Percentiles rank a stretch among this genome's conserved stretches.
Evolutionary conservation across 2,797 vertebrate genomes (phyloP).

Genomic region (Agapornis canus): DNA sequence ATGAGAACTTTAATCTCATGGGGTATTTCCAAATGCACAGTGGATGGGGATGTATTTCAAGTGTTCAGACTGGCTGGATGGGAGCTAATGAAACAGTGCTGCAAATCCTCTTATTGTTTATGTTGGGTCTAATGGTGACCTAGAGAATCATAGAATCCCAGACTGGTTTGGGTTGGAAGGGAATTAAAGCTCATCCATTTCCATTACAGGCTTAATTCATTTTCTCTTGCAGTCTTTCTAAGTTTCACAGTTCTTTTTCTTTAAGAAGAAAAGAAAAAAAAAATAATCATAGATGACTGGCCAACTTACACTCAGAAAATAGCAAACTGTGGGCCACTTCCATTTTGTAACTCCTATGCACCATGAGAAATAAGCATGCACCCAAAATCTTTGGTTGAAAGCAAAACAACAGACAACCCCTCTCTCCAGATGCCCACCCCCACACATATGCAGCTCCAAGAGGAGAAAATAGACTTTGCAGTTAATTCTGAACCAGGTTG

Average conservation of each 20-base stretch:
- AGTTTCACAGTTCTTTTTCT: not conserved
- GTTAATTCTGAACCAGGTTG: not conserved
- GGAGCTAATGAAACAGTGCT: not conserved
- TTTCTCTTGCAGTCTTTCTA: not conserved
- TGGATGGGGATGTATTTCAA: not conserved
- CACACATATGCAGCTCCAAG: rapidly evolving
- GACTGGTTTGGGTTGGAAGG: not conserved
- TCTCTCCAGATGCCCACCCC: too few relatives aligned
- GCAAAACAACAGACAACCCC: not conserved
- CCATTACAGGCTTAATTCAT: not conserved
- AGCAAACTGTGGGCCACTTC: not conserved
- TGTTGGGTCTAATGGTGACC: not conserved
- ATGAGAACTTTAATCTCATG: not conserved
- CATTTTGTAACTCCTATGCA: rapidly evolving
- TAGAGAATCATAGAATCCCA: not conserved
- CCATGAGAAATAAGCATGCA: not conserved
- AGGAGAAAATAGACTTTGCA: not conserved
- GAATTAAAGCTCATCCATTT: not conserved
- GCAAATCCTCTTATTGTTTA: not conserved
- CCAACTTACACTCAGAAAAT: not conserved
- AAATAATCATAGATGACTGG: not conserved
- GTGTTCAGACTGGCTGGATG: not conserved
- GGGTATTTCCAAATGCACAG: not conserved
- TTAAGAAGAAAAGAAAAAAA: too few relatives aligned
- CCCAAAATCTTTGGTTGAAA: not conserved